Evolutionary conservation across 2,888 invertebrate species (phyloP).

Genomic region (Geotrupes spiniger): DNA sequence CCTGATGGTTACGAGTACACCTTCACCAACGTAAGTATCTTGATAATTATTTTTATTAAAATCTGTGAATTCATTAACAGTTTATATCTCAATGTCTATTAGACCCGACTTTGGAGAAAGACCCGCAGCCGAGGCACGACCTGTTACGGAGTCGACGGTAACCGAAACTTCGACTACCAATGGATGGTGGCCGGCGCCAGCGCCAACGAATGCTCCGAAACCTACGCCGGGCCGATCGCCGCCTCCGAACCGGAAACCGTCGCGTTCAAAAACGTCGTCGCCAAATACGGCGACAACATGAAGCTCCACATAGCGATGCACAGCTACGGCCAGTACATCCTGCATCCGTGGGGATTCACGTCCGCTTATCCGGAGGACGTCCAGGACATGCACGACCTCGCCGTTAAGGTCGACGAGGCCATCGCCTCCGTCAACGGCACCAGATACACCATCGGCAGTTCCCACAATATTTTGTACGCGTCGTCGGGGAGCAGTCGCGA

Average conservation of each 20-base stretch:
- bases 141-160: conserved; percentile 33
- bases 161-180: conserved; percentile 57
- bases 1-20: conserved; percentile 70
- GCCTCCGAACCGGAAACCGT: conserved; percentile 58
- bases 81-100: neutral
- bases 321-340: conserved; percentile 66
- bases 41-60: no score
- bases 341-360: conserved; percentile 68
- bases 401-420: conserved; percentile 48
- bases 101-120: conserved; percentile 36
- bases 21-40: conserved; percentile 48
- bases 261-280: conserved; percentile 60
- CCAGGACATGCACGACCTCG: conserved; percentile 49
- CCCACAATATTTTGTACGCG: conserved; percentile 51
- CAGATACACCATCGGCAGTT: conserved; percentile 47
- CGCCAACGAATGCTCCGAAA: conserved; percentile 46
- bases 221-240: conserved; percentile 49
- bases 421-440: conserved; percentile 42
- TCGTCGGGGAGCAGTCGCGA: conserved; percentile 65
- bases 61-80: no score
- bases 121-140: conserved; percentile 23
- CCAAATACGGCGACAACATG: conserved; percentile 52
- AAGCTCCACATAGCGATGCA: conserved; percentile 71
- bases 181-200: conserved; percentile 58
- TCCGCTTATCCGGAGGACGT: conserved; percentile 52